Percentiles rank a stretch among this genome's conserved stretches.
Conservation (phyloP, 1,140 invertebrate species). For the Bradysia coprophila region DNA sequence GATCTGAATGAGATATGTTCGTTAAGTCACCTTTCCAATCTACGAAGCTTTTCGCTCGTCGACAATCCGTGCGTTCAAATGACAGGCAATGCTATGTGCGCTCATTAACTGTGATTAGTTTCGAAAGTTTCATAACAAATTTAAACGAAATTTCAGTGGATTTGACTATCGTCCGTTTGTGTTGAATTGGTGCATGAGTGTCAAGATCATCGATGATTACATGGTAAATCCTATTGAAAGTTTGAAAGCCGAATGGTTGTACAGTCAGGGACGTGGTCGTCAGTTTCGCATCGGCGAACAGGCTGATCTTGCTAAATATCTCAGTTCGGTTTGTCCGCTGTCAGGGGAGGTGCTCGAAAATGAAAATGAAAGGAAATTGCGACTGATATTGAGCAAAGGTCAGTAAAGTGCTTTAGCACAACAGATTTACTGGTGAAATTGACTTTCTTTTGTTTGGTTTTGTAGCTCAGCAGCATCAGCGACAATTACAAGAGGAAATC, state of each 20-base stretch:
- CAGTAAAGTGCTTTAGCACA: no score
- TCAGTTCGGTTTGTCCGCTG: conserved; percentile 55
- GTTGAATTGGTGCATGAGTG: conserved; percentile 79
- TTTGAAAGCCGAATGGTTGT: conserved; percentile 87
- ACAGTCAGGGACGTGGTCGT: conserved; percentile 77
- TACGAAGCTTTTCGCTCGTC: conserved; percentile 64
- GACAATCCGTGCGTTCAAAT: conserved; percentile 42
- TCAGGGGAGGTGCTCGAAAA: conserved; percentile 55
- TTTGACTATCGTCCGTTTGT: conserved; percentile 86
- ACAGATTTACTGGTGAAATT: no score
- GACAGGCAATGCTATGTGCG: conserved; percentile 16
- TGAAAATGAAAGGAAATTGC: conserved; percentile 68
- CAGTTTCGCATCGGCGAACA: conserved; percentile 77
- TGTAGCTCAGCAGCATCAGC: conserved; percentile 79
- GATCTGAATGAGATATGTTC: conserved; percentile 79
- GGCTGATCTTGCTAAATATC: conserved; percentile 57
- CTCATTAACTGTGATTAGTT: not conserved
- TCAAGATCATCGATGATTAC: conserved; percentile 75
- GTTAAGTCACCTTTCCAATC: conserved; percentile 47
- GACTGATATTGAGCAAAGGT: conserved; percentile 70
- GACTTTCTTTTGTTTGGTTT: no score
- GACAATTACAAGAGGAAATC: conserved; percentile 50
- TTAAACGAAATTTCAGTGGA: conserved; percentile 32
- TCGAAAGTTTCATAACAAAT: not conserved
- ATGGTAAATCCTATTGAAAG: conserved; percentile 80